Base-by-base conservation (phyloP, 2,888 invertebrate genomes). In the Philereme transversata region DNA sequence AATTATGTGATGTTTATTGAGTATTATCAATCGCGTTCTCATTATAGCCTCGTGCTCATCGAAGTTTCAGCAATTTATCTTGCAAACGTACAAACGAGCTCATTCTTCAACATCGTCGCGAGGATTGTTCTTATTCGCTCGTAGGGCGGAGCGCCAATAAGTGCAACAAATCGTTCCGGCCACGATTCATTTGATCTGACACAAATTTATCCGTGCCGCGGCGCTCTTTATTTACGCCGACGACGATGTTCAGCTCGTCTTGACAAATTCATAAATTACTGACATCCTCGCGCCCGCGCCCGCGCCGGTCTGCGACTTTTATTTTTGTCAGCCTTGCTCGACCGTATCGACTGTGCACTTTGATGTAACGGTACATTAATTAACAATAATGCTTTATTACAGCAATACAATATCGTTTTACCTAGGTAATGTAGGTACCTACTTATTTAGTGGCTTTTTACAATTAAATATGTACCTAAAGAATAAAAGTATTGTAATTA, bases 181-280 rank as follows among this genome's bases (percentile, higher is more conserved):
- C 84, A 84, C 89, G 89, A 86, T 86, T 85, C 91, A 91, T 92
- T 92, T 92, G 91, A 91, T 90, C 88, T 91, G 92, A 90, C 90
- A 90, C 88, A 84, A 91, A 92, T 92, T 90, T 92, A 92, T 91
- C 88, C 87, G 78, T 86, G 83, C 84, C 78, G 80, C 81, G 75
- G 76, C 69, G 84, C 86, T 86, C 87, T 88, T 90, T 91, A 90
- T 90, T 90, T 89, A 87, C 85, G 79, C 86, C 81, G 85, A 79
- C 84, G 83, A 76, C 85, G 82, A 82, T 83, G 88, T 83, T 87
- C 90, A 86, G 86, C 86, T 87, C 88, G 90, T 89, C 90, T 86
- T 88, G 88, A 90, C 91, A 90, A 91, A 91, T 91, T 91, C 91
- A 91, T 92, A 92, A 92, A 92, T 92, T 91, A 92, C 89, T 90